Conservation (phyloP, 2,797 vertebrate species). For the Spinus olivaceus region DNA sequence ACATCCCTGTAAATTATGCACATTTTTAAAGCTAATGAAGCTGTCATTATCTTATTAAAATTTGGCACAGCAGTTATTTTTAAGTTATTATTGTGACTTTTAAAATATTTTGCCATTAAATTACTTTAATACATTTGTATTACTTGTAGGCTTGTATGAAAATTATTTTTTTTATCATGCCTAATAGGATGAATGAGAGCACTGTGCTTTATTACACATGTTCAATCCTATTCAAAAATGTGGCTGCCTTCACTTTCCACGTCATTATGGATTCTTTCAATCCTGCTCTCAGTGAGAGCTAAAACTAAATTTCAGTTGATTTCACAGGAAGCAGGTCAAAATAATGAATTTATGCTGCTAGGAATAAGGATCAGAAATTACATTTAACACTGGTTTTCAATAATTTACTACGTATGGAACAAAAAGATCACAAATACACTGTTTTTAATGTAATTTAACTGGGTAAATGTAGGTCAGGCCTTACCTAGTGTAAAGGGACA, state of each 20-base stretch:
- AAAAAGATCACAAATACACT: background rate
- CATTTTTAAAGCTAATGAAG: slow-evolving; percentile 51
- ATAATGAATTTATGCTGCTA: background rate
- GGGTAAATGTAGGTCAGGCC: background rate
- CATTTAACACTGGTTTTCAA: background rate
- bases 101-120: slow-evolving; percentile 22
- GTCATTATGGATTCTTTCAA: background rate
- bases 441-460: background rate
- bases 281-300: background rate
- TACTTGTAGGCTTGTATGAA: background rate
- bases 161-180: background rate
- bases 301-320: background rate
- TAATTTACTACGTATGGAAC: background rate
- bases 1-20: slow-evolving; percentile 20
- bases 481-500: background rate
- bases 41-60: slow-evolving; percentile 32
- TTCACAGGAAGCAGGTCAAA: background rate
- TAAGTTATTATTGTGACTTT: background rate
- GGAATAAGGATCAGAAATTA: background rate
- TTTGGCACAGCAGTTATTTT: background rate
- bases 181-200: background rate
- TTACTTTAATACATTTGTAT: background rate
- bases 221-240: background rate
- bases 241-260: background rate
- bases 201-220: background rate